Evolutionary conservation across 1,140 invertebrate genomes (phyloP), one percentile per base, ranked within the genome.

Genomic region (Adoxophyes honmai): DNA sequence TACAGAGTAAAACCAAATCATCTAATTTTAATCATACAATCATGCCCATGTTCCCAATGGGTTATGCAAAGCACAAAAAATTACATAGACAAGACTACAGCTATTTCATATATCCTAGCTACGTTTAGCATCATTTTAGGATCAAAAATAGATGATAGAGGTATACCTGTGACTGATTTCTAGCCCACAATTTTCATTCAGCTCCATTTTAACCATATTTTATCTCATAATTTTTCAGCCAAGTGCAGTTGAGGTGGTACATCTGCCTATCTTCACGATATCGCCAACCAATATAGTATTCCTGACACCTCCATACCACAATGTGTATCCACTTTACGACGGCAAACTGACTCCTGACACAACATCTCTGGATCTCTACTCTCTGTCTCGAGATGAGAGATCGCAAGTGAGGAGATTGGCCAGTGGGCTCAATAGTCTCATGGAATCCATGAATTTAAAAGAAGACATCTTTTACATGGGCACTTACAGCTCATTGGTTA

Each of bases 401-500:
- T 75, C 75, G 5, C 59, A 72, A 55, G 73, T 85, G 3, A 59
- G 89, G 48, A 72, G 89, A 55, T 57, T 93, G 52, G 91, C 92
- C 11, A 89, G 88, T 62, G 90, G 88, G 28, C 75, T 93, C 1
- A 91, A 94, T 61, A 91, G 88, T 66, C 78, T 94, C 48, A 83
- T 94, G 55, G 83, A 90, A 14, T 89, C 90, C 18, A 89, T 93
- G 72, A 89, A 92, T 73, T 84, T 92, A 1, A 91, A 90, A 62
- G 92, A 94, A 64, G 93, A 94, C 68, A 86, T 94, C 15, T 94
- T 90, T 75, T 91, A 90, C 54, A 73, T 94, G 64, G 94, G 94
- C 10, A 83, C 90, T 35, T 91, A 91, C 14, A 93, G 93, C 72
- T 90, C 91, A 14, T 88, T 93, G 42, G 61, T 94, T 36, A 92